A percentile compares a stretch with the other conserved stretches of the same genome.
Conservation (phyloP, 53 echinoderm and acorn worm genomes). For the Echinometra lucunter region DNA sequence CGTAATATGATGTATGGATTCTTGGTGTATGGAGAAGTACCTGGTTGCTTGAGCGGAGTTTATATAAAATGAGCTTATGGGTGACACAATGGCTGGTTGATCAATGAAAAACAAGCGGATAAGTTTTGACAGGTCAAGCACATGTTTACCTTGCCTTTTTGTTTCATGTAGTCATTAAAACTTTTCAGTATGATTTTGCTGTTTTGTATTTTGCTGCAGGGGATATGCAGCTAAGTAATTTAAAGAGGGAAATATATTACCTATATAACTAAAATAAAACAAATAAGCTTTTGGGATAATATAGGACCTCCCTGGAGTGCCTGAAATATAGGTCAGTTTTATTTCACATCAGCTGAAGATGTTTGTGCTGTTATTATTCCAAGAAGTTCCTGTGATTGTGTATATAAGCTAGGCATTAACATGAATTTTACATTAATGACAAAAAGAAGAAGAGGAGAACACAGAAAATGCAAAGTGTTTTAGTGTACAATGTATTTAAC, state of each 20-base stretch:
- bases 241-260: not conserved
- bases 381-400: not conserved
- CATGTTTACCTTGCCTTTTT: not conserved
- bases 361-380: not conserved
- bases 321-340: not conserved
- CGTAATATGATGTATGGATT: no score
- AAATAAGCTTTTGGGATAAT: not conserved
- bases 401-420: not conserved
- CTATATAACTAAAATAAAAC: not conserved
- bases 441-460: not conserved
- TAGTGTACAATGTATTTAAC: no score
- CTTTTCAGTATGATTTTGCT: not conserved
- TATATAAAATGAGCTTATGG: not conserved
- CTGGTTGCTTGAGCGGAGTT: no score
- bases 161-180: not conserved
- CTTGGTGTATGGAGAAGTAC: no score
- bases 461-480: not conserved
- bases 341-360: not conserved
- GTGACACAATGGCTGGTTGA: not conserved
- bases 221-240: not conserved
- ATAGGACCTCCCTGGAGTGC: not conserved
- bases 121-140: slow-evolving; percentile 5
- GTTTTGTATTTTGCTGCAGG: not conserved
- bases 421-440: not conserved
- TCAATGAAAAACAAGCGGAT: not conserved